Evolutionary conservation across 2,797 vertebrate species (phyloP), one percentile per base, ranked within the genome.

Genomic region (Naso thynnoides): DNA sequence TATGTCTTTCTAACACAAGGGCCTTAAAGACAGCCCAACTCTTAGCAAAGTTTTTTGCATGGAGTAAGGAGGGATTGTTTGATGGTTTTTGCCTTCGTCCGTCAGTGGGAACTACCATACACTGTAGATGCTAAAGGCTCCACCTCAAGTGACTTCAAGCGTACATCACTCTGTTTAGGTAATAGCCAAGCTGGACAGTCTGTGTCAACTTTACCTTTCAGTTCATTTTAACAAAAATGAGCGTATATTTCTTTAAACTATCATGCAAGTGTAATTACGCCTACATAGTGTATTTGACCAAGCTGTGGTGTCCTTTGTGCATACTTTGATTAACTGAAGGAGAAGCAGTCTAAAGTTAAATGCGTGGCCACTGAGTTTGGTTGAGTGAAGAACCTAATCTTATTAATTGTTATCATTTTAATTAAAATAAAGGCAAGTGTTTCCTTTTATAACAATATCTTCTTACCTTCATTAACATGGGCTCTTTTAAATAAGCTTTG

Each of bases 321-420:
- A 21, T 13, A 49, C 42, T 56, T 38, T 72, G 53, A 80, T 84
- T 67, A 82, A 79, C 58, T 57, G 19, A 54, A 16, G 45, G 23
- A 50, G 59, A 39, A 60, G 33, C 61, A 48, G 27, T 68, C n/a
- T 66, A 7, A 53, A 42, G 64, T 69, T 74, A 66, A 84, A 74
- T 78, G 48, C 68, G 59, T 67, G 45, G 62, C 71, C 76, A 65
- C 58, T 62, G 59, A 73, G 59, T 70, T 68, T 41, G 29, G 26
- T 38, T 60, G 33, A 73, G 15, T 57, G 39, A 81, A 38, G 39
- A 56, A 44, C 48, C 38, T 76, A 70, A 84, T 81, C 65, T 63
- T 79, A 71, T 79, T 80, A 58, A 78, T 64, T 81, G 38, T 76
- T 56, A 81, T 82, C 26, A 42, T 79, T 82, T 86, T 82, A 78